Evolutionary conservation across 2,797 vertebrate species (phyloP), one percentile per base, ranked within the genome.

Genomic region (Sphaeramia orbicularis): DNA sequence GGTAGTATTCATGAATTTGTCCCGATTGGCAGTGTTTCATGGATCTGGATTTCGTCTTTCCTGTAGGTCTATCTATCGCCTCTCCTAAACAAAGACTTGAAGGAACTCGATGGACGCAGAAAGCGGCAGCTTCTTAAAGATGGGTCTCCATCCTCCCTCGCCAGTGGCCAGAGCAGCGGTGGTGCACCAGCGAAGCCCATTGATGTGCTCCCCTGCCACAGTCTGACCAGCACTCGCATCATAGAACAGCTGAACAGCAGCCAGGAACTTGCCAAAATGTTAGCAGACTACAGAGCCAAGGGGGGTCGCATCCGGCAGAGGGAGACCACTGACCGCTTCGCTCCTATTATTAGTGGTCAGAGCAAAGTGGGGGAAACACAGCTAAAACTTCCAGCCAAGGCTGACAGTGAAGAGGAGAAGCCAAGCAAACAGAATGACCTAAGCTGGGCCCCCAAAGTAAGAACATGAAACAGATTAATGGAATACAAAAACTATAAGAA

Each of bases 111-210:
- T 27, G 93, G 95, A 15, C 95, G 97, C 45, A 92, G 96, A 58
- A 99, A 99, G 85, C 96, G 94, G 15, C 97, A 96, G 44, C 90
- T 99, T 62, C 93, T 99, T 8, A 95, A 96, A 76, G 98, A 99
- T 74, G 88, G 95, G 0, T 91, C 90, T 0, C 79, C 89, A 0
- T 89, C 95, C 89, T 94, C 78, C 12, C 43, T 76, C 45, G 45
- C 10, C 0, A 44, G 27, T 0, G 85, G 71, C 7, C 91, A 94
- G 65, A 88, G 92, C 63, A 97, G 96, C 7, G 96, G 96, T 70
- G 88, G 21, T 0, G 24, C 67, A 0, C 76, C 80, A 74, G 92
- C 90, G 2, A 95, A 90, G 67, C 82, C 94, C 47, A 57, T 95
- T 11, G 91, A 94, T 13, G 86, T 97, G 42, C 87, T 98, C 54